These are phyloP conservation scores for Pangasius macronema DNA, from an alignment of 2,797 vertebrate species.

Conservation along the genomic window DNA sequence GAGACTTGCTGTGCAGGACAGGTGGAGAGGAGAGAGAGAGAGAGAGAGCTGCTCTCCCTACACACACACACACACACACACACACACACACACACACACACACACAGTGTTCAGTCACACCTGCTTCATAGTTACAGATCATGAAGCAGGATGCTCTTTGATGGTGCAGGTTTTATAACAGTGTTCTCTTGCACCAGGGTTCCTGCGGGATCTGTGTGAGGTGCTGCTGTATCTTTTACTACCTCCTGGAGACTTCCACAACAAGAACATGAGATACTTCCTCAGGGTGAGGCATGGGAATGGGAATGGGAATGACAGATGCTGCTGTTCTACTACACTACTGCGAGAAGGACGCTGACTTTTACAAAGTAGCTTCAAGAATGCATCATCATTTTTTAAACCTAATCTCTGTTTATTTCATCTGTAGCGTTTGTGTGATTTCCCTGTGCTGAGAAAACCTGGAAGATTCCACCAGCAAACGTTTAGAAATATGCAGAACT, in stretches of 20 bases:
- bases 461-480: not conserved
- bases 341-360: not conserved
- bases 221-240: conserved; percentile 98
- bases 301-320: not conserved
- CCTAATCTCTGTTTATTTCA: not conserved
- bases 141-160: not conserved
- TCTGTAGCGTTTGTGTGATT: not conserved
- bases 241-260: conserved; percentile 99
- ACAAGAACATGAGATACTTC: conserved; percentile 99
- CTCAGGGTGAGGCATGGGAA: conserved; percentile 82
- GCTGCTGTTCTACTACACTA: too few species aligned
- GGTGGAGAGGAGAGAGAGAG: not conserved
- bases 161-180: not conserved
- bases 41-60: too few species aligned
- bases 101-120: not conserved
- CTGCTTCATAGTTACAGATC: not conserved
- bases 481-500: too few species aligned
- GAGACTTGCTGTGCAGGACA: conserved; percentile 28
- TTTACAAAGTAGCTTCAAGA: not conserved
- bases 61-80: not conserved
- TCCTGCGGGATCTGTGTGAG: conserved; percentile 96
- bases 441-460: not conserved
- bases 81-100: not conserved
- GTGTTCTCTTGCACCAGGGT: conserved; percentile 75
- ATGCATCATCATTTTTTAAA: not conserved